These are phyloP conservation scores for Dryomyza anilis DNA, from an alignment of 2,888 invertebrate genomes.

Conservation along the genomic window DNA sequence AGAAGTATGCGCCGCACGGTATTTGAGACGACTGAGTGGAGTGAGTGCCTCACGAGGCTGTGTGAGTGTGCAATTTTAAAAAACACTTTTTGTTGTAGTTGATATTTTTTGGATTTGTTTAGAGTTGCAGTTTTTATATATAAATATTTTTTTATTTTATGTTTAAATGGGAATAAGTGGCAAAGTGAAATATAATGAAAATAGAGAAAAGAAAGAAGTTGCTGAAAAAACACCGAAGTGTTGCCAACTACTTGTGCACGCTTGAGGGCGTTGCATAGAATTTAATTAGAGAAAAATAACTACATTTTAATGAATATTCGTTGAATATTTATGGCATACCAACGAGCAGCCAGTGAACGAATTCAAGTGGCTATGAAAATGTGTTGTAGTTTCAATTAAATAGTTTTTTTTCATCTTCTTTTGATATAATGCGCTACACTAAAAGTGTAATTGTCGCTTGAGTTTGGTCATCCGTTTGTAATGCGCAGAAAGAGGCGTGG, in stretches of 20 bases:
- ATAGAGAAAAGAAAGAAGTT: background rate
- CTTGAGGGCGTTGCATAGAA: slow-evolving; percentile 17
- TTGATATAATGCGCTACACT: too few species aligned
- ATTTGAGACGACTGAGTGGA: background rate
- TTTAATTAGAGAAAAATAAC: background rate
- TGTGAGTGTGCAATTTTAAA: background rate
- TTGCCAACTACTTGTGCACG: slow-evolving; percentile 22
- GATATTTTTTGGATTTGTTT: background rate
- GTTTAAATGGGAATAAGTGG: background rate
- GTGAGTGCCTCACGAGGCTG: background rate
- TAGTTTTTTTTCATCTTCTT: too few species aligned
- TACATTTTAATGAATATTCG: too few species aligned
- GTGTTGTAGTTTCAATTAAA: too few species aligned
- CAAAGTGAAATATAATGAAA: background rate
- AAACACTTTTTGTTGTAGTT: background rate
- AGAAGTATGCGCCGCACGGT: background rate
- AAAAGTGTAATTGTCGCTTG: too few species aligned
- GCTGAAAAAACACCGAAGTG: background rate
- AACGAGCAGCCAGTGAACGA: too few species aligned
- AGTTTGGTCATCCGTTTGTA: too few species aligned
- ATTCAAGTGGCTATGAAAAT: too few species aligned
- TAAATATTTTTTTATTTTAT: background rate
- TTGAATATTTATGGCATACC: too few species aligned
- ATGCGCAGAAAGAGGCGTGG: too few species aligned
- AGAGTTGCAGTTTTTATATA: background rate